phyloP scores from a whole-genome alignment of 2,113 vertebrate genomes.

The Malurus melanocephalus region DNA sequence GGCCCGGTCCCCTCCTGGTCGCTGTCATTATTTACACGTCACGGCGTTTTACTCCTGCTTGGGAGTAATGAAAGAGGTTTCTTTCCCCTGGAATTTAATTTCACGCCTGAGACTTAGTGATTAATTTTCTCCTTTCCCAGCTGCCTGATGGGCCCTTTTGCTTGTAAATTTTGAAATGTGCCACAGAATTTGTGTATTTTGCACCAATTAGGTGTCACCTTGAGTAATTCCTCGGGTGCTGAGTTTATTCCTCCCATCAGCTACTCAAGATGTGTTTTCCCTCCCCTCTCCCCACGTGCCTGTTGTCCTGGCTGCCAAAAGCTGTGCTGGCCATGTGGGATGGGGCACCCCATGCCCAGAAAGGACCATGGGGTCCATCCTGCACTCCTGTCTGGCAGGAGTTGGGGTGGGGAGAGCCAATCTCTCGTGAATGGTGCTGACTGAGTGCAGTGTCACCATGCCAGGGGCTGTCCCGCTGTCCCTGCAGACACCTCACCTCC shows the following conservation, averaged over 20 bases:
- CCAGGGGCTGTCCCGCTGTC: background rate
- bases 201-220: conserved; percentile 72
- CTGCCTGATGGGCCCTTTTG: conserved; percentile 45
- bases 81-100: conserved; percentile 75
- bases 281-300: background rate
- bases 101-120: conserved; percentile 74
- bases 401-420: fast-evolving
- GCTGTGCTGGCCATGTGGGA: background rate
- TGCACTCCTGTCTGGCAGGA: background rate
- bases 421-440: fast-evolving
- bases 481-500: fast-evolving
- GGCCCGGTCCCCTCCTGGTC: background rate
- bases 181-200: conserved; percentile 71
- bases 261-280: background rate
- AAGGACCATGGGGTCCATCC: background rate
- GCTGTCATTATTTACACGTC: conserved; percentile 26
- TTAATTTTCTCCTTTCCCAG: conserved; percentile 67
- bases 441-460: fast-evolving
- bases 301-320: background rate
- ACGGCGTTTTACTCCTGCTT: conserved; percentile 54
- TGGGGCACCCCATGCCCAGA: fast-evolving
- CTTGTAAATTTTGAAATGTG: conserved; percentile 70
- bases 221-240: conserved; percentile 55
- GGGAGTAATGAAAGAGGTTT: conserved; percentile 65
- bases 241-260: conserved; percentile 49